phyloP scores from a whole-genome alignment of 2,888 invertebrate genomes.

The Cotesia congregata region DNA sequence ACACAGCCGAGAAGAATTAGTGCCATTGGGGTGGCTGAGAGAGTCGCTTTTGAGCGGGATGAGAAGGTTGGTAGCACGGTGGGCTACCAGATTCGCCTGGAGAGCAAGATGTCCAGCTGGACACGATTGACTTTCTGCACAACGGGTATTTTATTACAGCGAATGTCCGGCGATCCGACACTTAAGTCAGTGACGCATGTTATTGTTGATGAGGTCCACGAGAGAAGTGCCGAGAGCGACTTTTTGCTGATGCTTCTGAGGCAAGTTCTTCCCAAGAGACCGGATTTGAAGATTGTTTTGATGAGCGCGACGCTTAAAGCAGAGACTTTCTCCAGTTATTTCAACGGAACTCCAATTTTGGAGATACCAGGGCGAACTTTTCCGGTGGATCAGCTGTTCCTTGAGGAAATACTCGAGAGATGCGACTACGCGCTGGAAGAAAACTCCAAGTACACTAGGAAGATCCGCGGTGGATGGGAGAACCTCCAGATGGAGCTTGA shows the following conservation, averaged over 20 bases:
- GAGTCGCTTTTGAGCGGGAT: conserved; percentile 88
- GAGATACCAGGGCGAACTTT: conserved; percentile 89
- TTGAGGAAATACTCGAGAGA: conserved; percentile 85
- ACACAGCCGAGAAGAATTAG: conserved; percentile 94
- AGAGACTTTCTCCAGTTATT: conserved; percentile 87
- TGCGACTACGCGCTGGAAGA: conserved; percentile 76
- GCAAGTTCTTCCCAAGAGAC: conserved; percentile 80
- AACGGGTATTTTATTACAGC: conserved; percentile 89
- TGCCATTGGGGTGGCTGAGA: conserved; percentile 91
- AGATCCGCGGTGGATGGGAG: conserved; percentile 75
- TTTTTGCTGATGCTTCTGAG: conserved; percentile 87
- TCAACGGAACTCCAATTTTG: conserved; percentile 82
- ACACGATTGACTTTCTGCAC: conserved; percentile 94
- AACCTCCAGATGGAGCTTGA: conserved; percentile 78
- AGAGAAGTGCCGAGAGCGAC: conserved; percentile 91
- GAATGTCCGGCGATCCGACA: conserved; percentile 84
- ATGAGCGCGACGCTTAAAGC: conserved; percentile 96
- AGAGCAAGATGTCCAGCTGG: conserved; percentile 81
- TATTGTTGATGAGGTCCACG: conserved; percentile 93
- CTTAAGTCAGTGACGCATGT: conserved; percentile 85
- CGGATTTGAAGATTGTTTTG: conserved; percentile 85
- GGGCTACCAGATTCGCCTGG: conserved; percentile 83
- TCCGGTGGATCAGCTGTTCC: conserved; percentile 84
- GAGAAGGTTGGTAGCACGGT: conserved; percentile 83
- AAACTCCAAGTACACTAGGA: conserved; percentile 76